Evolutionary conservation across 2,888 invertebrate genomes (phyloP), one percentile per base, ranked within the genome.

Genomic region (Meiosimyza platycephala): DNA sequence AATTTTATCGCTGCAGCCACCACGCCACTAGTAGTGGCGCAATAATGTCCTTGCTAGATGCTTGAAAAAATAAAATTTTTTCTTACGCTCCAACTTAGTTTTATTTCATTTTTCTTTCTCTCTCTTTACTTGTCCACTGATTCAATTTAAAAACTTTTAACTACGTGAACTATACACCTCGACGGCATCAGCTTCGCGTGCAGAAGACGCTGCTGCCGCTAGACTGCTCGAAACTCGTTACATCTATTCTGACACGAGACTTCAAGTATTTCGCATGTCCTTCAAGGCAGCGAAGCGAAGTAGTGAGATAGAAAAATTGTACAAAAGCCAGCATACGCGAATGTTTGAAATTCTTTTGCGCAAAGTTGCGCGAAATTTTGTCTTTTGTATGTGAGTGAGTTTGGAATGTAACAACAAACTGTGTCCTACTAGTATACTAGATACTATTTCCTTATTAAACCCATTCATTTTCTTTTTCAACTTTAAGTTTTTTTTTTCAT

Each of bases 101-200:
- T 7, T 18, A 13, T 11, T 57, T 57, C 13, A 11, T 55, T 55
- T 16, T 11, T 15, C 18, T 67, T 70, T 54, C 52, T 28, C 50
- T 40, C 40, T 50, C 40, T 9, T 40, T 40, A 6, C 40, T 40
- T 6, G 40, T 40, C 16, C 52, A 40, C 55, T 62, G 68, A 72
- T 72, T 72, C 67, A 72, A 72, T 72, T 72, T 72, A 47, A 68
- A 72, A 72, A 72, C 72, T 72, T 72, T 72, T 54, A 67, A 72
- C 68, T 67, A 72, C 72, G 67, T 72, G 67, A 60, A 68, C 62
- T 28, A 28, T 62, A 72, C 72, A 72, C 68, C 67, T 67, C 63
- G 28, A 40, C 40, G 51, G 51, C 40, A 62, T 60, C 52, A 15
- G 16, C 28, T 18, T 22, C 18, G 13, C 59, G 6, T 59, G 13